Evolutionary conservation across 2,113 vertebrate genomes (phyloP).

Genomic region (Platichthys stellatus): DNA sequence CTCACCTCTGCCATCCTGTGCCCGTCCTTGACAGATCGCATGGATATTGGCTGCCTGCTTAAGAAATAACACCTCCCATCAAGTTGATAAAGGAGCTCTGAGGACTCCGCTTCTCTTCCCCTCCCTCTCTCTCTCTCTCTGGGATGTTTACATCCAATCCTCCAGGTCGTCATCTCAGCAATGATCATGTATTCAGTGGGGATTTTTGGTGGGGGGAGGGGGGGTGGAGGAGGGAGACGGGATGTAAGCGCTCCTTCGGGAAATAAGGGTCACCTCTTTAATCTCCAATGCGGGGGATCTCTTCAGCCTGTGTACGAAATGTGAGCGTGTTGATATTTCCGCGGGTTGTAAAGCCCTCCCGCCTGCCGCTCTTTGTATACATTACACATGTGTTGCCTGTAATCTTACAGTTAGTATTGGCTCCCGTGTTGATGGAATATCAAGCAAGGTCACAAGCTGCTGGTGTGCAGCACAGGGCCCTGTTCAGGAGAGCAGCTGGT

Average conservation of each 20-base stretch:
- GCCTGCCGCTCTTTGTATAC: conserved; percentile 28
- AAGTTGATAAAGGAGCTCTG: conserved; percentile 65
- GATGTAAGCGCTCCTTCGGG: conserved; percentile 65
- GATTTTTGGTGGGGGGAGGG: conserved; percentile 42
- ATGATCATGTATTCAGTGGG: conserved; percentile 74
- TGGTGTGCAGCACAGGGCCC: neutral
- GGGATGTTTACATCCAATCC: conserved; percentile 71
- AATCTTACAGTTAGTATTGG: conserved; percentile 33
- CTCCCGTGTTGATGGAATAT: conserved; percentile 35
- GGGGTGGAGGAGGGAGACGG: conserved; percentile 3
- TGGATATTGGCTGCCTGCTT: conserved; percentile 68
- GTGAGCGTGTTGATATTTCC: conserved; percentile 38
- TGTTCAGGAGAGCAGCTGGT: neutral
- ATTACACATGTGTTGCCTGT: conserved; percentile 33
- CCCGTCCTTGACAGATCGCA: conserved; percentile 66
- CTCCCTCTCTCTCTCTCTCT: conserved; percentile 22
- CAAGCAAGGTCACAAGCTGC: conserved; percentile 36
- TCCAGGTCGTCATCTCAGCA: conserved; percentile 53
- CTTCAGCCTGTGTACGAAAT: conserved; percentile 29
- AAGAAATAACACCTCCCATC: conserved; percentile 70
- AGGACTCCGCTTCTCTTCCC: conserved; percentile 33
- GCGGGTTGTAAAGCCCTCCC: neutral
- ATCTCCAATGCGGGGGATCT: conserved; percentile 59
- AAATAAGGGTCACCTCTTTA: conserved; percentile 80
- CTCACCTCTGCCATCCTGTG: conserved; percentile 35